Evolutionary conservation across 2,113 vertebrate genomes (phyloP).

Genomic region (Fukomys damarensis): DNA sequence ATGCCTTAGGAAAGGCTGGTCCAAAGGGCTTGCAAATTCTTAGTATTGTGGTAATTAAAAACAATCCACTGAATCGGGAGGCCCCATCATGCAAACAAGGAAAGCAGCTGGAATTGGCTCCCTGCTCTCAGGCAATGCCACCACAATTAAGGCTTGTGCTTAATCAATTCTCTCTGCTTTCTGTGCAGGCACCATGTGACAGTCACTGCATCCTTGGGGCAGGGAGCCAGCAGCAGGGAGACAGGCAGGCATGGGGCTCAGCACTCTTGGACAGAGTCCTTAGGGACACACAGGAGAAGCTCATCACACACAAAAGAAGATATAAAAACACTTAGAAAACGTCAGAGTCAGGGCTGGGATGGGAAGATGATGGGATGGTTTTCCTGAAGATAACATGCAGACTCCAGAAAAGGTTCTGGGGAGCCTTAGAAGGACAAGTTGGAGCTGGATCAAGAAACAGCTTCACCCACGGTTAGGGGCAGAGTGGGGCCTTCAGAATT

Average conservation of each 20-base stretch:
- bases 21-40: conserved; percentile 39
- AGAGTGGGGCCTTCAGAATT: not conserved
- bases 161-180: conserved; percentile 58
- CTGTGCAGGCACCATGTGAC: conserved; percentile 41
- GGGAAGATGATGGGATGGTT: not conserved
- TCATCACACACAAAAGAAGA: not conserved
- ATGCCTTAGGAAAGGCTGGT: not conserved
- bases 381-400: not conserved
- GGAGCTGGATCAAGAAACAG: not conserved
- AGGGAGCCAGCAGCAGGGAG: not conserved
- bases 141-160: conserved; percentile 47
- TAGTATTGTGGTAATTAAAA: conserved; percentile 65
- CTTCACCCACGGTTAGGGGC: fast-evolving
- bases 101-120: conserved; percentile 57
- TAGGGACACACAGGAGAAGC: not conserved
- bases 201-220: not conserved
- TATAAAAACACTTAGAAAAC: not conserved
- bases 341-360: too few species aligned
- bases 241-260: not conserved
- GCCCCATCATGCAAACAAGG: not conserved
- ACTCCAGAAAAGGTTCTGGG: not conserved
- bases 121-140: not conserved
- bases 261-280: not conserved
- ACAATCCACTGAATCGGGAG: not conserved
- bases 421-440: not conserved